These are phyloP conservation scores for Thymelicus sylvestris DNA, from an alignment of 2,888 invertebrate genomes.

Conservation along the genomic window DNA sequence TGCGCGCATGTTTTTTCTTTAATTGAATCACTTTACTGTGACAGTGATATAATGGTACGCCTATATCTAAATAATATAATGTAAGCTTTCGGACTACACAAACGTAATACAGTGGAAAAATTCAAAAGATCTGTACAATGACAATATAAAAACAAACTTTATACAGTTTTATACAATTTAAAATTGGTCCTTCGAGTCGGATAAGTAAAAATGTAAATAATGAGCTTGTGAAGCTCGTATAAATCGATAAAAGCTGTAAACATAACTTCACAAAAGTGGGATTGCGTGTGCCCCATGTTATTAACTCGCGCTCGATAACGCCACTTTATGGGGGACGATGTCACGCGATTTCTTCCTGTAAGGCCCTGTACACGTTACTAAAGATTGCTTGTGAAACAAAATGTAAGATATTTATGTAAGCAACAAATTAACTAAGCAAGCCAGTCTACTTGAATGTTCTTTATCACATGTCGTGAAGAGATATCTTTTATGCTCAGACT, in stretches of 20 bases:
- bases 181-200: slow-evolving; percentile 15
- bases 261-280: slow-evolving; percentile 36
- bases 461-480: too few species aligned
- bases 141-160: too few species aligned
- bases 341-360: slow-evolving; percentile 42
- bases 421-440: too few species aligned
- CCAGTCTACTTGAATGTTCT: too few species aligned
- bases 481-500: too few species aligned
- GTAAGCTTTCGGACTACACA: not conserved
- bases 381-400: not conserved
- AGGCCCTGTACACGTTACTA: slow-evolving; percentile 10
- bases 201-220: not conserved
- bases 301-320: slow-evolving; percentile 40
- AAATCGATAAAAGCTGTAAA: slow-evolving; percentile 32
- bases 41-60: not conserved
- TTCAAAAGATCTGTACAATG: too few species aligned
- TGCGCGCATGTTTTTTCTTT: not conserved
- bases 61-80: not conserved
- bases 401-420: not conserved
- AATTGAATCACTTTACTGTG: not conserved
- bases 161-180: not conserved
- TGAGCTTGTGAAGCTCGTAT: not conserved
- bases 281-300: slow-evolving; percentile 41
- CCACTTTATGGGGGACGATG: slow-evolving; percentile 38
- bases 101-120: not conserved